Conservation (phyloP, 2,797 vertebrate species). For the Spondyliosoma cantharus region DNA sequence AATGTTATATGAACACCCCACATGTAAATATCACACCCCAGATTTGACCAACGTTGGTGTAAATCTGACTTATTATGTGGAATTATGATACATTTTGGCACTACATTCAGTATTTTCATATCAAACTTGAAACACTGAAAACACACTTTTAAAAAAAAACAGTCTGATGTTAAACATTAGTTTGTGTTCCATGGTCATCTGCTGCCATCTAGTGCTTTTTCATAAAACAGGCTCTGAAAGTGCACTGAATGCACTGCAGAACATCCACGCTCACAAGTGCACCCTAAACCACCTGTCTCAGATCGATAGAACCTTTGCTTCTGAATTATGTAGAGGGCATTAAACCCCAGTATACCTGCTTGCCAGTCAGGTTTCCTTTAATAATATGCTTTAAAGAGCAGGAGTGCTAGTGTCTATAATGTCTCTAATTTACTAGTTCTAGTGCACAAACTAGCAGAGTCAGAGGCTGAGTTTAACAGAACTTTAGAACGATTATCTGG, state of each 20-base stretch:
- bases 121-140: not conserved
- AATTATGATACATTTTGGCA: too few species aligned
- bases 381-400: not conserved
- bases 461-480: not conserved
- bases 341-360: not conserved
- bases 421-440: not conserved
- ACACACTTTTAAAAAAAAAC: not conserved
- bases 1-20: too few species aligned
- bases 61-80: too few species aligned
- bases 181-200: not conserved
- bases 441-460: not conserved
- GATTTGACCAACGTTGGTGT: too few species aligned
- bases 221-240: not conserved
- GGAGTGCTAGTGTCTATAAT: not conserved
- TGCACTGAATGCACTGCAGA: not conserved
- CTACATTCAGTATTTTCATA: not conserved
- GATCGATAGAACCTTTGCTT: not conserved
- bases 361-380: not conserved
- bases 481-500: conserved; percentile 31
- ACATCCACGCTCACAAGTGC: not conserved
- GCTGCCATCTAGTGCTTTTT: not conserved
- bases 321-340: not conserved
- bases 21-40: too few species aligned
- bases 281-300: not conserved
- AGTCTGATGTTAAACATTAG: not conserved